Evolutionary conservation across 2,797 vertebrate species (phyloP), one percentile per base, ranked within the genome.

Genomic region (Halcyon badia): DNA sequence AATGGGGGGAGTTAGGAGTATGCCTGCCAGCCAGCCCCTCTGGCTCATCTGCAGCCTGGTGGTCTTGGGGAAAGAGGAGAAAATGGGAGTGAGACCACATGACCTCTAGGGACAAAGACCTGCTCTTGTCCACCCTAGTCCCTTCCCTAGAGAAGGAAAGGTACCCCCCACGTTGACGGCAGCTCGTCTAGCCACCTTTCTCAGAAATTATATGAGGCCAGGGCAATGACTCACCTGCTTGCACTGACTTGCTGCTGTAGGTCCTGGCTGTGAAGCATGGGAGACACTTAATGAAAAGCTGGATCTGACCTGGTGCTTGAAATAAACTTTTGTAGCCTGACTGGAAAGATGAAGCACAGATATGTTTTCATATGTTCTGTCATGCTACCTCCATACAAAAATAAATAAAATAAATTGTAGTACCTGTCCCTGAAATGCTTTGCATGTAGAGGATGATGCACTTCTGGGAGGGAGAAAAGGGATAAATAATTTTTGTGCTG

Each of bases 391-490:
- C 35, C 18, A 6, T 46, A 28, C 5, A 14, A 69, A 58, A 7
- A 21, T 11, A 44, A 37, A 42, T 18, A 42, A 39, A 39, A 11
- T 35, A 39, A 39, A 39, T 12, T 39, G 2, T n/a, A 28, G 35
- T 56, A 26, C n/a, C 61, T 58, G 79, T 90, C 62, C 17, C 46
- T 69, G 37, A 65, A 87, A 61, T 69, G 37, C 58, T 92, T 79
- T 84, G 33, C 18, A 5, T 73, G 12, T 76, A 58, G 39, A 66
- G 18, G 17, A n/a, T 85, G 37, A 31, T 77, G 46, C 18, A 16
- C 6, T 85, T 77, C 4, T 11, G n/a, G 22, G 60, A 70, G 56
- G 31, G 21, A 77, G 46, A 35, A 82, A 84, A 65, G 22, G 44
- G 28, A 42, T 83, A 11, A 62, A 83, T 89, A 1, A 65, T 49